These are phyloP conservation scores for Cathartes aura DNA, from an alignment of 2,113 vertebrate genomes.

Conservation along the genomic window DNA sequence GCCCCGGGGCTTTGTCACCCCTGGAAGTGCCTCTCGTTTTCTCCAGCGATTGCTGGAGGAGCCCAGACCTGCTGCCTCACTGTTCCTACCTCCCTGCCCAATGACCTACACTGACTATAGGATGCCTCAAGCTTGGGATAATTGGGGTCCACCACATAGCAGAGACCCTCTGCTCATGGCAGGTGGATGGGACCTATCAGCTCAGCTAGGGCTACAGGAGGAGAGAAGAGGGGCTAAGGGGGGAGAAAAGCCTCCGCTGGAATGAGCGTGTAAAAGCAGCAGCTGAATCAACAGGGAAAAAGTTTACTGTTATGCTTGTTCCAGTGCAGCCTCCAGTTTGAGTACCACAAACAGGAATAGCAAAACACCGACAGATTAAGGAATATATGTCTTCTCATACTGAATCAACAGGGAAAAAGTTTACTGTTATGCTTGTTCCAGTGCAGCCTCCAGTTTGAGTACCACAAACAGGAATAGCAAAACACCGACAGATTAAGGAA, in stretches of 20 bases:
- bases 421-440: too few species aligned
- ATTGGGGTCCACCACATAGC: fast-evolving
- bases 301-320: not conserved
- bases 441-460: too few species aligned
- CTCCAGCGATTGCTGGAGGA: not conserved
- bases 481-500: too few species aligned
- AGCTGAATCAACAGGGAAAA: not conserved
- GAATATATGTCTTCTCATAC: not conserved
- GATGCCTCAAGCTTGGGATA: not conserved
- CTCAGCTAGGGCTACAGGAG: not conserved
- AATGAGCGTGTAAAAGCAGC: not conserved
- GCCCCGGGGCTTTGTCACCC: not conserved
- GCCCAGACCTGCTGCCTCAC: not conserved
- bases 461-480: too few species aligned
- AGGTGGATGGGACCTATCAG: not conserved
- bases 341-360: conserved; percentile 8
- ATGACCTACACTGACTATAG: fast-evolving
- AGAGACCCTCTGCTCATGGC: not conserved
- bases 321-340: conserved; percentile 16
- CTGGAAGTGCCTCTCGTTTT: not conserved
- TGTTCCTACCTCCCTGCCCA: not conserved
- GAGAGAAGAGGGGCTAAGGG: too few species aligned
- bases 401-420: too few species aligned
- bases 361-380: conserved; percentile 1
- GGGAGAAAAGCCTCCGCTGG: not conserved